A percentile compares a stretch with the other conserved stretches of the same genome.
These are phyloP conservation scores for Exephanes ischioxanthus DNA, from an alignment of 2,888 invertebrate species.

Conservation along the genomic window DNA sequence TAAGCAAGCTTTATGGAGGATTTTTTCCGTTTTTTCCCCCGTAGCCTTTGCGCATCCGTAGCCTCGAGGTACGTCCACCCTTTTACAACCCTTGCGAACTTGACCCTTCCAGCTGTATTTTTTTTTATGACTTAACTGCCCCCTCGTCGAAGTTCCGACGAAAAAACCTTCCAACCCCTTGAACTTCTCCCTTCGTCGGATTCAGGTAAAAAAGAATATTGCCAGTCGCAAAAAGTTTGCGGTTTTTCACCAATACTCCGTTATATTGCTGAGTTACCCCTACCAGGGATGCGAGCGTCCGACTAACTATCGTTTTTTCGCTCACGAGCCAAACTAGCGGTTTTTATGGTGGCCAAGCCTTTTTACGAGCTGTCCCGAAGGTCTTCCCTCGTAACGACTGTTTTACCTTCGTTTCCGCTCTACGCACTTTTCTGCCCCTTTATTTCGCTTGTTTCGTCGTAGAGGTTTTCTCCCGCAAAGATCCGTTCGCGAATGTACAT, in stretches of 20 bases:
- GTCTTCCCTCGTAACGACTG: slow-evolving; percentile 62
- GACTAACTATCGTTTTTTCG: slow-evolving; percentile 59
- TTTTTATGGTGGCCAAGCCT: slow-evolving; percentile 80
- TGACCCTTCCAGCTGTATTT: slow-evolving; percentile 79
- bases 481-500: slow-evolving; percentile 8
- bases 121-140: slow-evolving; percentile 80
- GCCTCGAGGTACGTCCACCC: slow-evolving; percentile 74
- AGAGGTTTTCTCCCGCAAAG: not conserved
- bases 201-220: slow-evolving; percentile 75
- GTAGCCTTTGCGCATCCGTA: slow-evolving; percentile 67
- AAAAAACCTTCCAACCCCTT: slow-evolving; percentile 75
- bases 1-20: slow-evolving; percentile 69
- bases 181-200: slow-evolving; percentile 59
- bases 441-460: slow-evolving; percentile 34
- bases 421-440: slow-evolving; percentile 49
- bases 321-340: slow-evolving; percentile 78
- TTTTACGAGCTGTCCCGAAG: slow-evolving; percentile 72
- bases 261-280: slow-evolving; percentile 68
- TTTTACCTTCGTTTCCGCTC: slow-evolving; percentile 18
- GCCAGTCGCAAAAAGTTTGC: slow-evolving; percentile 76
- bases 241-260: slow-evolving; percentile 76
- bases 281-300: slow-evolving; percentile 52
- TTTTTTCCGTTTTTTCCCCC: slow-evolving; percentile 67
- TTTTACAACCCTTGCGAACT: slow-evolving; percentile 82
- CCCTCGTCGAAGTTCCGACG: slow-evolving; percentile 60